A percentile compares a stretch with the other conserved stretches of the same genome.
Evolutionary conservation across 2,888 invertebrate species (phyloP).

Genomic region (Drosophila fulvimacula): DNA sequence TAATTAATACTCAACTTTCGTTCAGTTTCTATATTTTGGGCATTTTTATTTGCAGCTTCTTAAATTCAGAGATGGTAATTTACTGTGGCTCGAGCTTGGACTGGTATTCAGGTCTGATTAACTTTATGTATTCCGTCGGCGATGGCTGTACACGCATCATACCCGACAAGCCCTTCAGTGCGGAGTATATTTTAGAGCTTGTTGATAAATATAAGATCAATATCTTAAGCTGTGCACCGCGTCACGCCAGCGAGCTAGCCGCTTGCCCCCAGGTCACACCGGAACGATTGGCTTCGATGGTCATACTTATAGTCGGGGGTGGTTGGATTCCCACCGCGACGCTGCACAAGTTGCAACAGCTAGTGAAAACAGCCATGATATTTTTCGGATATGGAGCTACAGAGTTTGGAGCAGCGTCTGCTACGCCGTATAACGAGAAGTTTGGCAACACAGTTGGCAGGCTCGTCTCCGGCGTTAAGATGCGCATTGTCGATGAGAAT

Average conservation of each 20-base stretch:
- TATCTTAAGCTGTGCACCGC: slow-evolving; percentile 45
- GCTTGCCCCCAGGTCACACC: slow-evolving; percentile 38
- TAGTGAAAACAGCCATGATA: slow-evolving; percentile 21
- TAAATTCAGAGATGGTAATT: slow-evolving; percentile 30
- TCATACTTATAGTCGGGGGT: slow-evolving; percentile 29
- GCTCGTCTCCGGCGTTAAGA: slow-evolving; percentile 36
- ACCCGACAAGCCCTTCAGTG: slow-evolving; percentile 49
- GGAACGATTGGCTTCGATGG: slow-evolving; percentile 25
- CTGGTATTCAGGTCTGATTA: slow-evolving; percentile 61
- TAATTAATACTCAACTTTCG: fast-evolving
- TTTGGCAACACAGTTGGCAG: slow-evolving; percentile 54
- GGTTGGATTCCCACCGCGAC: slow-evolving; percentile 29
- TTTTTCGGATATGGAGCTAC: slow-evolving; percentile 52
- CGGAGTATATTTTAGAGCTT: slow-evolving; percentile 59
- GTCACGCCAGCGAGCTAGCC: slow-evolving; percentile 45
- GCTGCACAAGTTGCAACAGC: slow-evolving; percentile 11
- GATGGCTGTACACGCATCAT: slow-evolving; percentile 64
- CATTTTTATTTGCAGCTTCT: background rate
- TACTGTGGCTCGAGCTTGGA: slow-evolving; percentile 58
- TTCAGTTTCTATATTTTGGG: background rate
- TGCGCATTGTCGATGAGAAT: slow-evolving; percentile 69
- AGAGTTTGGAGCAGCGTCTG: slow-evolving; percentile 41
- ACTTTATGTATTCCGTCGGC: slow-evolving; percentile 31
- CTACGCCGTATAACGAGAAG: slow-evolving; percentile 6
- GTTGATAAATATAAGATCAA: slow-evolving; percentile 62